Evolutionary conservation across 1,140 invertebrate genomes (phyloP).

Genomic region (Ceratina japonica): DNA sequence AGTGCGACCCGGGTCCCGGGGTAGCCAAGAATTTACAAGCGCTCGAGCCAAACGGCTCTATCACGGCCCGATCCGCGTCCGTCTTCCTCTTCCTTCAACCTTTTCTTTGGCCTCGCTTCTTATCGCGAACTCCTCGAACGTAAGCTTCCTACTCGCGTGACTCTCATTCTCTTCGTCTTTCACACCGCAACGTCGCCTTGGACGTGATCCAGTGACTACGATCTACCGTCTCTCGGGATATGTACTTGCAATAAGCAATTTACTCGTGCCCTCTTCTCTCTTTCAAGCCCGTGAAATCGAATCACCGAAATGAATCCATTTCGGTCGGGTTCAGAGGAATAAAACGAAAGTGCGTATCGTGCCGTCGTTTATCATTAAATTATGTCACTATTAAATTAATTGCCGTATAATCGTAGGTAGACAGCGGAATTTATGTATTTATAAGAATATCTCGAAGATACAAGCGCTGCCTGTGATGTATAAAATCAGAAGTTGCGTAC

Average conservation of each 20-base stretch:
- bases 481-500: no score
- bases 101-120: constrained; percentile 30
- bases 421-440: no score
- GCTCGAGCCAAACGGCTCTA: constrained; percentile 67
- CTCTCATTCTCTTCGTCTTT: constrained; percentile 26
- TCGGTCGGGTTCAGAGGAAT: no score
- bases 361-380: no score
- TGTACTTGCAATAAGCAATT: not conserved
- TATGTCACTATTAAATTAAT: no score
- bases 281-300: no score
- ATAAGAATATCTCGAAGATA: no score
- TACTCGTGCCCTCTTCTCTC: constrained; percentile 7
- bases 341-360: no score
- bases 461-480: no score
- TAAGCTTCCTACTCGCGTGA: constrained; percentile 17
- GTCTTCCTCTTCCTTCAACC: not conserved
- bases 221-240: no score
- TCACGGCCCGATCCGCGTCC: constrained; percentile 38
- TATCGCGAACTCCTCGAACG: constrained; percentile 35
- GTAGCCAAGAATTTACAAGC: constrained; percentile 69
- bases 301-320: no score
- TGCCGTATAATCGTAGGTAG: no score
- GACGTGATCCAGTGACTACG: constrained; percentile 59
- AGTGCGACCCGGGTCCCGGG: constrained; percentile 59
- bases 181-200: constrained; percentile 65